These are phyloP conservation scores for Drosophila austrosaltans DNA, from an alignment of 2,888 invertebrate species.

Conservation along the genomic window DNA sequence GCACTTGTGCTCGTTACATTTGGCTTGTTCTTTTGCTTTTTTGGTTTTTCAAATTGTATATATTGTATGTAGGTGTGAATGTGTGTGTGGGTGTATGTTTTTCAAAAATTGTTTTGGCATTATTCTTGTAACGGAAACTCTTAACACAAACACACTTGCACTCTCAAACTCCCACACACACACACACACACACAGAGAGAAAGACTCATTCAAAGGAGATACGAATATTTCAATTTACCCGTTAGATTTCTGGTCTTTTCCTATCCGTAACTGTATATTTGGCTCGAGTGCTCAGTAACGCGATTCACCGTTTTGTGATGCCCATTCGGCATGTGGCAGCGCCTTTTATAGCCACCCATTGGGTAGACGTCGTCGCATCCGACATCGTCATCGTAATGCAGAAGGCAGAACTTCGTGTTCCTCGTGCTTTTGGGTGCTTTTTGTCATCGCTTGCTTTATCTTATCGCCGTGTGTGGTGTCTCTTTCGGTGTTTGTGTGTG, in stretches of 20 bases:
- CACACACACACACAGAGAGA: constrained; percentile 26
- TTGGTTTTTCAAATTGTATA: constrained; percentile 56
- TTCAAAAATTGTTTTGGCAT: constrained; percentile 52
- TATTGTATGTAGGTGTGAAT: no score
- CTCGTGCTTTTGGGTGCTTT: constrained; percentile 72
- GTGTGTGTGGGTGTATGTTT: constrained; percentile 38
- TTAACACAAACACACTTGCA: constrained; percentile 57
- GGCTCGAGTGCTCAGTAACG: constrained; percentile 70
- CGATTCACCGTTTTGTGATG: constrained; percentile 74
- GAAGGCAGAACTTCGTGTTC: constrained; percentile 53
- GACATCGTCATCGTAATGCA: constrained; percentile 39
- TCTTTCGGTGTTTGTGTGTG: constrained; percentile 42
- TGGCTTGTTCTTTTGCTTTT: constrained; percentile 61
- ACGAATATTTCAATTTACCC: constrained; percentile 63
- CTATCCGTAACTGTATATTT: constrained; percentile 27
- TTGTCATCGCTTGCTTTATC: constrained; percentile 71
- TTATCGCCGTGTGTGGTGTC: constrained; percentile 54
- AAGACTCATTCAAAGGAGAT: constrained; percentile 13
- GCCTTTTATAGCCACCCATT: constrained; percentile 63
- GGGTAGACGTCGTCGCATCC: constrained; percentile 33
- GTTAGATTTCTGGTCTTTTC: constrained; percentile 52
- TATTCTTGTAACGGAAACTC: constrained; percentile 68
- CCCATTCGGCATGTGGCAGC: constrained; percentile 52
- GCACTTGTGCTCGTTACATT: constrained; percentile 67
- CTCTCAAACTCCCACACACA: constrained; percentile 29